Evolutionary conservation across 2,113 vertebrate genomes (phyloP), one percentile per base, ranked within the genome.

Genomic region (Ciconia boyciana): DNA sequence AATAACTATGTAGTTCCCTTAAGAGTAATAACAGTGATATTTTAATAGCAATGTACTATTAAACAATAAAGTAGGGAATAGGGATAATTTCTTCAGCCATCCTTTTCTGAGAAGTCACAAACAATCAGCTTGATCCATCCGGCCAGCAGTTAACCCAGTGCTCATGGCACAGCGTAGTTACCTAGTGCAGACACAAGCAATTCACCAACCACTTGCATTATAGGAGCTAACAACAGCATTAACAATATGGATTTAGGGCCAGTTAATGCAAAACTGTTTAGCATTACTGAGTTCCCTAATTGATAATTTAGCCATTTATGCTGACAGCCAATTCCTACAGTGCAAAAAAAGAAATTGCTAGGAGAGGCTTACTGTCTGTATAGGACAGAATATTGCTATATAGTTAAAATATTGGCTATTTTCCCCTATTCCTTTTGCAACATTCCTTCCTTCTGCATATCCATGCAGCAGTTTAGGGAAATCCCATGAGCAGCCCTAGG

Each of bases 41-140:
- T 90, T 85, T 36, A 90, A 55, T 28, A 81, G 15, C 41, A 48
- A 48, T 6, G 4, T 18, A 52, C 20, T 25, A 7, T 9, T 57
- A 10, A 76, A 60, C 9, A 83, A 19, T 52, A 20, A 83, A 64
- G 3, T 11, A 52, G 6, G 19, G n/a, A 58, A 75, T 9, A 69
- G 24, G 26, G 25, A 70, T 16, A 20, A 52, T 54, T 72, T 91
- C 34, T 88, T 74, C 34, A 83, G 9, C 7, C 9, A 29, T n/a
- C 24, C 11, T 8, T 31, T 74, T 52, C n/a, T 24, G 21, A 83
- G 60, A 52, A 70, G 54, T 85, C 48, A 39, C 18, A 52, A 58
- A 1, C 13, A 61, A 83, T 10, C 31, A 31, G 29, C 16, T 55
- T 2, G 0, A 46, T 64, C 51, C 2, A 0, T 5, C 29, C 8